Evolutionary conservation across 2,797 vertebrate genomes (phyloP).

Genomic region (Labeo calbasu): DNA sequence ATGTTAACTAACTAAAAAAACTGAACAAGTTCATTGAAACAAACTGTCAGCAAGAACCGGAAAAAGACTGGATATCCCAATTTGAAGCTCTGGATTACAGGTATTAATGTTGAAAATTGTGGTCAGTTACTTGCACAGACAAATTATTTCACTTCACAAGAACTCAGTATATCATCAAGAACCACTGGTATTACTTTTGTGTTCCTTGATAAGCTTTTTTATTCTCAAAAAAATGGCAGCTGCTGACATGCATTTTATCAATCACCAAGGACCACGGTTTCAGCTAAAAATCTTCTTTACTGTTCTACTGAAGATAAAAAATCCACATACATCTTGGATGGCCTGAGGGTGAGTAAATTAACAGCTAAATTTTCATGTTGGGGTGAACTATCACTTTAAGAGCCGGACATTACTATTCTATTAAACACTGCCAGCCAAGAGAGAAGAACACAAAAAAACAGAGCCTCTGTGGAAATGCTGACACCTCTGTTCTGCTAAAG

Average conservation of each 20-base stretch:
- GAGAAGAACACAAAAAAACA: conserved; percentile 69
- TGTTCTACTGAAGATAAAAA: not conserved
- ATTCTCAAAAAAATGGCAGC: not conserved
- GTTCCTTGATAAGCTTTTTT: not conserved
- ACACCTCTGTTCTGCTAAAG: conserved; percentile 68
- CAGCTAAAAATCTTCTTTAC: not conserved
- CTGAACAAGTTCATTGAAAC: too few relatives aligned
- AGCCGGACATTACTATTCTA: conserved; percentile 68
- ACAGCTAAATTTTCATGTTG: not conserved
- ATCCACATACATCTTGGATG: not conserved
- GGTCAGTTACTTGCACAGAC: not conserved
- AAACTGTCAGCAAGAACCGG: too few relatives aligned
- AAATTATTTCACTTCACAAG: not conserved
- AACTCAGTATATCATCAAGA: not conserved
- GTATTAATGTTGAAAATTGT: not conserved
- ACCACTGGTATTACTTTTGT: not conserved
- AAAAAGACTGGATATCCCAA: not conserved
- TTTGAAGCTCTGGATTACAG: not conserved
- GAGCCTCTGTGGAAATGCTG: conserved; percentile 72
- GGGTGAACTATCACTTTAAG: not conserved
- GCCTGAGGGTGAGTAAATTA: not conserved
- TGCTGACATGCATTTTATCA: not conserved
- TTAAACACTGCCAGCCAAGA: conserved; percentile 71
- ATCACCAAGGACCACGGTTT: not conserved
- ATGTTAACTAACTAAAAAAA: too few relatives aligned